A percentile compares a stretch with the other conserved stretches of the same genome.
Evolutionary conservation across 2,888 invertebrate species (phyloP).

Genomic region (Aphidoletes aphidimyza): DNA sequence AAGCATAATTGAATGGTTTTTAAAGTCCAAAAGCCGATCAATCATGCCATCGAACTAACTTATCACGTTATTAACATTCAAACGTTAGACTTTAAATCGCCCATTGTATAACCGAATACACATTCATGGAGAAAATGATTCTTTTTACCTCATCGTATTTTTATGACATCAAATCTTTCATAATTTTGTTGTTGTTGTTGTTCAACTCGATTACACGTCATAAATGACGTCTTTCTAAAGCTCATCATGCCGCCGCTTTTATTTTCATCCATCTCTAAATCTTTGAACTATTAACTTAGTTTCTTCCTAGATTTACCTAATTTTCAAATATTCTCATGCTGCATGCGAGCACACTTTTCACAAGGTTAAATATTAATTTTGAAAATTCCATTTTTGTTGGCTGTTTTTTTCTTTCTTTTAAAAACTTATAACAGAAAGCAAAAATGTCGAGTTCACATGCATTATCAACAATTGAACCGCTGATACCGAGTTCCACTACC

Average conservation of each 20-base stretch:
- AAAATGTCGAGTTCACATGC: constrained; percentile 80
- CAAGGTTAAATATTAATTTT: too few species aligned
- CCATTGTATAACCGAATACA: neutral
- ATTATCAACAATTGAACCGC: constrained; percentile 79
- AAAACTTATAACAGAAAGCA: constrained; percentile 58
- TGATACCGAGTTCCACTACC: constrained; percentile 64
- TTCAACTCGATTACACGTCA: neutral
- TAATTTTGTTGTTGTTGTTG: neutral
- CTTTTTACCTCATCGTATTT: neutral
- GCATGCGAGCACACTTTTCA: too few species aligned
- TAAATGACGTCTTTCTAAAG: neutral
- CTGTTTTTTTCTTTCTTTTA: neutral
- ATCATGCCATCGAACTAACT: neutral
- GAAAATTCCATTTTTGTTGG: neutral
- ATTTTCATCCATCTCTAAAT: too few species aligned
- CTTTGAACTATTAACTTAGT: neutral
- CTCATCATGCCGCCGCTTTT: neutral
- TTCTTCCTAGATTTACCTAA: too few species aligned
- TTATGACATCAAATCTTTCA: neutral
- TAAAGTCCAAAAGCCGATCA: neutral
- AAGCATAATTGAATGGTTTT: neutral
- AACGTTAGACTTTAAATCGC: neutral
- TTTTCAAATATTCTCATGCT: too few species aligned
- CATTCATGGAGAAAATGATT: neutral
- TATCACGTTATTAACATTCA: neutral